Evolutionary conservation across 2,888 invertebrate genomes (phyloP).

Genomic region (Drosophila infuscata): DNA sequence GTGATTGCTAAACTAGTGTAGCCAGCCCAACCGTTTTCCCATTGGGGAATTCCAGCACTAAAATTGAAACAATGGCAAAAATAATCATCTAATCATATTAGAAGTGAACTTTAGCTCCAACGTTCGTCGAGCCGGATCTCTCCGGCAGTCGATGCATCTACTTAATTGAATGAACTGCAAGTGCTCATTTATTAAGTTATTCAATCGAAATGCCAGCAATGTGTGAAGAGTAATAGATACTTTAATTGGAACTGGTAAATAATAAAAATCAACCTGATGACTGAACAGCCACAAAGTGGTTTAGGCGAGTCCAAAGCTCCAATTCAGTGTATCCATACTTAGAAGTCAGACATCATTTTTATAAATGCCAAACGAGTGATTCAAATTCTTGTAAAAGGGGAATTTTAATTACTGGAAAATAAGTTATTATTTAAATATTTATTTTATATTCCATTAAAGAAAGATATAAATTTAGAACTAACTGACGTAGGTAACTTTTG

Average conservation of each 20-base stretch:
- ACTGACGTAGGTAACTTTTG: neutral
- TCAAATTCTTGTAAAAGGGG: neutral
- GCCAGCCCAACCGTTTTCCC: conserved; percentile 58
- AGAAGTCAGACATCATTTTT: neutral
- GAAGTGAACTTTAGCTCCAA: conserved; percentile 59
- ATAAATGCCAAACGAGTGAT: neutral
- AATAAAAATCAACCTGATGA: conserved; percentile 23
- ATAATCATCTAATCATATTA: conserved; percentile 68
- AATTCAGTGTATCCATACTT: neutral
- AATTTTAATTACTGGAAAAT: neutral
- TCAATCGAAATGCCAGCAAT: conserved; percentile 74
- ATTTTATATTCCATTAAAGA: neutral
- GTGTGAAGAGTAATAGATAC: conserved; percentile 61
- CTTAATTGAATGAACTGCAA: conserved; percentile 67
- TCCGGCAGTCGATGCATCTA: conserved; percentile 45
- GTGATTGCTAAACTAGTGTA: conserved; percentile 79
- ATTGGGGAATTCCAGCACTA: conserved; percentile 70
- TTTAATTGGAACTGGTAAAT: conserved; percentile 53
- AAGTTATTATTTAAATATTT: neutral
- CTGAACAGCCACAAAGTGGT: neutral
- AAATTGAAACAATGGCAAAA: conserved; percentile 66
- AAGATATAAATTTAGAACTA: neutral
- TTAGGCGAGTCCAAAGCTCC: neutral
- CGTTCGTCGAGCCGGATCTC: conserved; percentile 62
- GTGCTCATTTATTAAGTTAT: conserved; percentile 74